Evolutionary conservation across 1,140 invertebrate genomes (phyloP), one percentile per base, ranked within the genome.

Genomic region (Drosophila albomicans): DNA sequence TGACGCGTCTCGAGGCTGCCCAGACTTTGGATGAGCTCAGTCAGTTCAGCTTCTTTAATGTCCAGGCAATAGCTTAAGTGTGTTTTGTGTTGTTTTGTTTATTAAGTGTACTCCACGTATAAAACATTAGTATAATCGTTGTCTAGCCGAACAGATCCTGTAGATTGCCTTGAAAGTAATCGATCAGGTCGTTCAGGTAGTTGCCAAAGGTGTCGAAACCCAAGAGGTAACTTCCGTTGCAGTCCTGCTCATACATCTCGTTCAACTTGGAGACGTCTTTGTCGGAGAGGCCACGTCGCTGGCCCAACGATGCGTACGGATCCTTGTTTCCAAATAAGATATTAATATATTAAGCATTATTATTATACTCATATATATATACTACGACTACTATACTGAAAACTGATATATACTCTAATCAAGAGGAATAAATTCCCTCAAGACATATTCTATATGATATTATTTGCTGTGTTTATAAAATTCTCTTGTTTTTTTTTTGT

Each of bases 241-340:
- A 94, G 71, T 94, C 92, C 7, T 91, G 89, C 63, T 93, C 85
- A 80, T 96, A 96, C 95, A 96, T 96, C 74, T 93, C 93, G 75
- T 95, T 94, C 1, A 96, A 75, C 85, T 96, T 96, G 3, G 92
- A 73, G 6, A 95, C 92, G 73, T 96, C 96, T 54, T 95, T 95
- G 49, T 94, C 93, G 48, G 95, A 96, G 38, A 96, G 91, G 35
- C 95, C 95, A 10, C 93, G 91, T 57, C 95, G 93, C 92, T 96
- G 96, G 5, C 96, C 96, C 58, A 96, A 93, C 32, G 84, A 78
- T 6, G 89, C 91, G 46, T 91, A 77, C 1, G 91, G 91, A 74
- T 92, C 91, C 91, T 92, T 54, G 7, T 30, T 25, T 16, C 10
- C 32, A 32, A 48, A 30, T 57, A 57, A 25, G 8, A 43, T 43